Evolutionary conservation across 2,888 invertebrate genomes (phyloP).

Genomic region (Sycophila texana): DNA sequence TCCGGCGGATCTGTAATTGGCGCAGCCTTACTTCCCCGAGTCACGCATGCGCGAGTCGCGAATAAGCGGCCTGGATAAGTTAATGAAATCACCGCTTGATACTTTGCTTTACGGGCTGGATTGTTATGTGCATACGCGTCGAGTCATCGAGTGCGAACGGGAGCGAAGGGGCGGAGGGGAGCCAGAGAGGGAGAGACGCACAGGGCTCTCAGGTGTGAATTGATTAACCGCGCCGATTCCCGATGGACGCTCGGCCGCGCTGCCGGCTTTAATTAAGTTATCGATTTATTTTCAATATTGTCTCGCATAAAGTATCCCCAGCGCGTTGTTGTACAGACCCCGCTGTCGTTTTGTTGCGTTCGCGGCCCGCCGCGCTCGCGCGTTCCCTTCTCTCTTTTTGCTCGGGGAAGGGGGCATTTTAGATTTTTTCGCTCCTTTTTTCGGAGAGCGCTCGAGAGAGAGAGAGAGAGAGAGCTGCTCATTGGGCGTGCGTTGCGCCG

Average conservation of each 20-base stretch:
- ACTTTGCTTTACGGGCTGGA: slow-evolving; percentile 69
- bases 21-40: slow-evolving; percentile 65
- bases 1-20: not conserved
- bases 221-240: slow-evolving; percentile 65
- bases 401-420: not conserved
- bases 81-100: slow-evolving; percentile 71
- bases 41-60: slow-evolving; percentile 67
- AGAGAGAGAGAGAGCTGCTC: no score
- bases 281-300: slow-evolving; percentile 72
- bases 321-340: slow-evolving; percentile 39
- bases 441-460: not conserved
- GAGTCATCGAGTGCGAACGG: slow-evolving; percentile 20
- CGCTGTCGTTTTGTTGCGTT: slow-evolving; percentile 1
- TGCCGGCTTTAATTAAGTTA: slow-evolving; percentile 71
- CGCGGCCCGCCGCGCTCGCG: not conserved
- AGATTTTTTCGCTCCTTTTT: not conserved
- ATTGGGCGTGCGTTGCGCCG: not conserved
- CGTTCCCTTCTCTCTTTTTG: not conserved
- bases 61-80: slow-evolving; percentile 65
- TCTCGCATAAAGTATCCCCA: slow-evolving; percentile 53
- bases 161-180: slow-evolving; percentile 28
- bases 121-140: slow-evolving; percentile 66
- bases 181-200: slow-evolving; percentile 15
- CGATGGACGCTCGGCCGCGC: slow-evolving; percentile 46
- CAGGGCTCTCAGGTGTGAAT: slow-evolving; percentile 63